Evolutionary conservation across 2,113 vertebrate species (phyloP).

Genomic region (Pterophyllum scalare): DNA sequence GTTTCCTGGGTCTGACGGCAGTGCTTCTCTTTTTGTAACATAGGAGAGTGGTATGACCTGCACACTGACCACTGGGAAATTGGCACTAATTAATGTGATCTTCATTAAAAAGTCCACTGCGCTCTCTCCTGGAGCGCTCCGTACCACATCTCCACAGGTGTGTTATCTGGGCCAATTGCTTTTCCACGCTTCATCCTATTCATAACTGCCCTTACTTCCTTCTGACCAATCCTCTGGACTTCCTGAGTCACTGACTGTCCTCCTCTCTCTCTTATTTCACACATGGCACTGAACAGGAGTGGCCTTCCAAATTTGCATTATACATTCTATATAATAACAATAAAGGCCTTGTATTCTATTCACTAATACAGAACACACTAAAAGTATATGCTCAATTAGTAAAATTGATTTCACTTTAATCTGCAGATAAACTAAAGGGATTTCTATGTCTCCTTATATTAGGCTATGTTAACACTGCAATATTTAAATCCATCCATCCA

Average conservation of each 20-base stretch:
- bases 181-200: not conserved
- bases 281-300: too few relatives aligned
- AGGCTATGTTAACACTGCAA: not conserved
- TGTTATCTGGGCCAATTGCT: not conserved
- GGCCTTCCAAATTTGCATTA: too few relatives aligned
- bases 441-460: not conserved
- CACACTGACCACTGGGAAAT: too few relatives aligned
- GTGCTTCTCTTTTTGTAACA: too few relatives aligned
- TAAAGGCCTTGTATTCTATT: too few relatives aligned
- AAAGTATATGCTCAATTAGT: not conserved
- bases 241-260: not conserved
- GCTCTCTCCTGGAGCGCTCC: not conserved
- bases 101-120: not conserved
- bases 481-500: too few relatives aligned
- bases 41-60: too few relatives aligned
- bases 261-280: not conserved
- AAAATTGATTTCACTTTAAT: fast-evolving
- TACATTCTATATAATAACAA: too few relatives aligned
- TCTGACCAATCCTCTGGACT: fast-evolving
- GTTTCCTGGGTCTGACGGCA: too few relatives aligned
- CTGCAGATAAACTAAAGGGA: not conserved
- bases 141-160: not conserved
- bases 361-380: not conserved
- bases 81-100: too few relatives aligned
- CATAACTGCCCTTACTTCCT: too few relatives aligned